These are phyloP conservation scores for Shinisaurus crocodilurus DNA, from an alignment of 2,113 vertebrate species.

Conservation along the genomic window DNA sequence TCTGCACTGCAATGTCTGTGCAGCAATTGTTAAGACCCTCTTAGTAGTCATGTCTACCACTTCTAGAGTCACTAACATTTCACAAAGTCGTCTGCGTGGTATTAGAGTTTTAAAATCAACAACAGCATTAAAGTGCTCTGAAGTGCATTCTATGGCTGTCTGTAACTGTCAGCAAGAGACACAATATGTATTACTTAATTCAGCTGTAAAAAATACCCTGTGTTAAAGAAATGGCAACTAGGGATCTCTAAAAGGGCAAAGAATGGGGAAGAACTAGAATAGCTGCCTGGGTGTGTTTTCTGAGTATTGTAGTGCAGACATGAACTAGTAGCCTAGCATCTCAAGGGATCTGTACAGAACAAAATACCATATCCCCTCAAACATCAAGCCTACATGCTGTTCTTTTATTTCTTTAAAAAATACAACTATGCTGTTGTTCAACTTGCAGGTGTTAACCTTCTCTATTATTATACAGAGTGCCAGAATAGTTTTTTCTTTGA, in stretches of 20 bases:
- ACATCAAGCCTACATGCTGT: not conserved
- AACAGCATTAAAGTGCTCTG: not conserved
- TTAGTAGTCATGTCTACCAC: not conserved
- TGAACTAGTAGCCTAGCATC: not conserved
- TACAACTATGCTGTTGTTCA: slow-evolving; percentile 9
- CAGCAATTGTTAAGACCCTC: not conserved
- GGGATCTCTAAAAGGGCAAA: not conserved
- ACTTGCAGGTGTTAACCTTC: slow-evolving; percentile 16
- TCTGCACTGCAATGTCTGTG: not conserved
- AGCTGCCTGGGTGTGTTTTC: not conserved
- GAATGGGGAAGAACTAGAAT: not conserved
- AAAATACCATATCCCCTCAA: not conserved
- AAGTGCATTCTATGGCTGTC: not conserved
- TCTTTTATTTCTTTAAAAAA: not conserved
- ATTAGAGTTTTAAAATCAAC: not conserved
- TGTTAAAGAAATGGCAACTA: not conserved
- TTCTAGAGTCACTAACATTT: not conserved
- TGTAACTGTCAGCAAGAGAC: not conserved
- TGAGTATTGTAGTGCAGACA: not conserved
- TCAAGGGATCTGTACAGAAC: not conserved
- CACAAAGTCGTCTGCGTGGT: not conserved
- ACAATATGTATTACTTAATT: not conserved
- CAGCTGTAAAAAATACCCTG: not conserved
- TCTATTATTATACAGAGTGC: not conserved
- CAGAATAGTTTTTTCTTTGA: not conserved